These are phyloP conservation scores for Saguinus oedipus DNA, from an alignment of 2,797 vertebrate species.

Conservation along the genomic window DNA sequence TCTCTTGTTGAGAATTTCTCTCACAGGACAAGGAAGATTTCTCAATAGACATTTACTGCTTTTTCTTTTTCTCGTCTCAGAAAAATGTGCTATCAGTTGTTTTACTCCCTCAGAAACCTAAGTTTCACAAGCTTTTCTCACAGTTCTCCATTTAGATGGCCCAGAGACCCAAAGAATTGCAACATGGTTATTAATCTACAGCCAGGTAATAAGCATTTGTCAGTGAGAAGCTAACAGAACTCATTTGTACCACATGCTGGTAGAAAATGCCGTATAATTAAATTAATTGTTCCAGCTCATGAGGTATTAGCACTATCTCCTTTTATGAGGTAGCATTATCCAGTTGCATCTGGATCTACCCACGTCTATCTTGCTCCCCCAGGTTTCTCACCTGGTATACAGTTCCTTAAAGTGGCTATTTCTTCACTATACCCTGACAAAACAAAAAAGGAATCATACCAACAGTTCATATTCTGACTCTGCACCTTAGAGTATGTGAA, in stretches of 20 bases:
- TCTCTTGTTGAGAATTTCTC: conserved; percentile 29
- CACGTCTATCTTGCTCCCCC: background rate
- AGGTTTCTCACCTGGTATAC: background rate
- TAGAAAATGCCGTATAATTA: background rate
- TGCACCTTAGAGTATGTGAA: background rate
- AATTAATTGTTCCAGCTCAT: background rate
- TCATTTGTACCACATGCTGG: background rate
- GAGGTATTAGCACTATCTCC: background rate
- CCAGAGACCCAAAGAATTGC: background rate
- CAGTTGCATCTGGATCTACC: background rate
- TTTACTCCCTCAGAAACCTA: background rate
- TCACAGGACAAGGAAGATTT: background rate
- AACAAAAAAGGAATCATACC: conserved; percentile 6
- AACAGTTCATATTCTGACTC: background rate
- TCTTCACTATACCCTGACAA: background rate
- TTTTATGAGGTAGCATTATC: background rate
- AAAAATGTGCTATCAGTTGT: conserved; percentile 11
- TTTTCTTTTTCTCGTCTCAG: background rate
- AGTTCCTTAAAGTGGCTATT: conserved; percentile 37
- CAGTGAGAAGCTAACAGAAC: background rate
- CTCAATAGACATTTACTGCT: background rate
- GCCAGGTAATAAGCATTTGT: background rate
- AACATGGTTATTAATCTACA: background rate
- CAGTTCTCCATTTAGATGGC: background rate
- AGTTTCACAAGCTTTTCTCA: background rate